Evolutionary conservation across 2,888 invertebrate genomes (phyloP).

Genomic region (Liopterus haemorrhoidalis): DNA sequence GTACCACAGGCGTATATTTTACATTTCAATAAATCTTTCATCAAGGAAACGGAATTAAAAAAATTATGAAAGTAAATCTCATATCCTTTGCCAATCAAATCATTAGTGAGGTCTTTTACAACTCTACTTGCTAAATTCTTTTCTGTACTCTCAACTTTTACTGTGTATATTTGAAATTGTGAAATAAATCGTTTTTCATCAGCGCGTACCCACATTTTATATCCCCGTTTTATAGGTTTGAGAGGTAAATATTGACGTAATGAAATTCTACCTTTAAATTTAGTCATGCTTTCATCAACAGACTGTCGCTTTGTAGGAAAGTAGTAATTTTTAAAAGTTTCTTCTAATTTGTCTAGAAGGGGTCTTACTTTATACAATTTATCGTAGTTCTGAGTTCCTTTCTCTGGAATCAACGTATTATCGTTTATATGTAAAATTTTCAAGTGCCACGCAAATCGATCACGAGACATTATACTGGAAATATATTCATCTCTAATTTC

Average conservation of each 20-base stretch:
- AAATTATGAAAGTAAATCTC: slow-evolving; percentile 30
- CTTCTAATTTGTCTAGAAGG: slow-evolving; percentile 22
- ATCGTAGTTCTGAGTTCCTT: slow-evolving; percentile 27
- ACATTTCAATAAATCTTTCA: slow-evolving; percentile 24
- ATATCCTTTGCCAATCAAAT: slow-evolving; percentile 13
- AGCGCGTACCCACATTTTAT: slow-evolving; percentile 28
- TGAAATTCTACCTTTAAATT: slow-evolving; percentile 28
- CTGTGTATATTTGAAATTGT: slow-evolving; percentile 36
- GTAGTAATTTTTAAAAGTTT: slow-evolving; percentile 24
- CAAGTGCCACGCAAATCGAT: background rate
- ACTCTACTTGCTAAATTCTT: slow-evolving; percentile 30
- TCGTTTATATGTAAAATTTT: slow-evolving; percentile 29
- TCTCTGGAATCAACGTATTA: slow-evolving; percentile 27
- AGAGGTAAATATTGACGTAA: slow-evolving; percentile 29
- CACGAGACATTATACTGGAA: background rate
- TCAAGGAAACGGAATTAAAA: slow-evolving; percentile 28
- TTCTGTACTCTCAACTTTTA: slow-evolving; percentile 36
- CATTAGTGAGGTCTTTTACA: slow-evolving; percentile 22
- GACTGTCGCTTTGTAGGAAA: slow-evolving; percentile 21
- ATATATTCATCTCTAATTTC: background rate
- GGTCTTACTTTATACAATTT: slow-evolving; percentile 33
- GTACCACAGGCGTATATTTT: slow-evolving; percentile 33
- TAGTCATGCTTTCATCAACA: slow-evolving; percentile 31
- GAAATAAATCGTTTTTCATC: slow-evolving; percentile 30
- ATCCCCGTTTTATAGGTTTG: slow-evolving; percentile 29